Base-by-base conservation (phyloP, 2,797 vertebrate species). In the Coranthus polyacanthus region DNA sequence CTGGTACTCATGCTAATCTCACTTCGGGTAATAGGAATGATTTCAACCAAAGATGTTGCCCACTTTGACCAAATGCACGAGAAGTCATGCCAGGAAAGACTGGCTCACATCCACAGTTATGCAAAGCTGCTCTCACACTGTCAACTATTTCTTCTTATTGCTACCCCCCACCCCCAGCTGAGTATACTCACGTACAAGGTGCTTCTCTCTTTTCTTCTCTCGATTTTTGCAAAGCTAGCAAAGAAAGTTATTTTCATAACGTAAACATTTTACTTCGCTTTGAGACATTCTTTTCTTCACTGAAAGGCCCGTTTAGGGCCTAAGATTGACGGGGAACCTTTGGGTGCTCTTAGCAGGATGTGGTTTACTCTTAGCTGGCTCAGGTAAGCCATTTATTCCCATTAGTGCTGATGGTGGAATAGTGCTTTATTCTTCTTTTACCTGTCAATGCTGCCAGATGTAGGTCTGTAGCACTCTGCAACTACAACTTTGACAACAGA, bases 321-420 rank as follows among this genome's bases (percentile, higher is more conserved):
- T 3, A 0, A 53, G 79, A 84, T 50, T 88, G 79, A 88, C 68
- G 4, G 65, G 62, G 55, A 75, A 62, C 72, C 72, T 86, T 86
- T 81, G 22, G 76, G 66, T 72, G 60, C 52, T 68, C 64, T 79
- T 65, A 72, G 50, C 78, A 82, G 82, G 85, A 90, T 89, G 88
- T 81, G 84, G 86, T 91, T 78, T 79, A 82, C 69, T 83, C 75
- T 86, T 79, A 68, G 65, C 76, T 79, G 77, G 79, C 77, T 87
- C 86, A 89, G 89, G 84, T 92, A 78, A 86, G 61, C 65, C 77
- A 86, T 92, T 89, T 89, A 90, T 92, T 90, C 85, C 79, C 70
- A 90, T 92, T 89, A 89, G 78, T 66, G 75, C 83, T 83, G 86
- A 89, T 78, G 59, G 60, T 84, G 74, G 49, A 85, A 64, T 72